Percentiles rank a stretch among this genome's conserved stretches.
These are phyloP conservation scores for Tinea pellionella DNA, from an alignment of 2,888 invertebrate species.

Conservation along the genomic window DNA sequence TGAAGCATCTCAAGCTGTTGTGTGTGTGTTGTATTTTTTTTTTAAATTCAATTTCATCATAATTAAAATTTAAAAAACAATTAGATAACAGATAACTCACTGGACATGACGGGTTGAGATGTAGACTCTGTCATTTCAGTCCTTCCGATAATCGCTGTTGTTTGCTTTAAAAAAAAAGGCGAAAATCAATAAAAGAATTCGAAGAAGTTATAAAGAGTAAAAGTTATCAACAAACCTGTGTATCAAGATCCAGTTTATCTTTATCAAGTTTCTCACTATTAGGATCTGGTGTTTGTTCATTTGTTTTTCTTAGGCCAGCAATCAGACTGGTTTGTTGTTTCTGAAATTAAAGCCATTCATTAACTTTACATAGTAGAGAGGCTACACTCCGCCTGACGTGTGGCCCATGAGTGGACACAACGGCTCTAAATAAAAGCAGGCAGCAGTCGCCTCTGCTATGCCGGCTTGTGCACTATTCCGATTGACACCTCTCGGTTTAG, in stretches of 20 bases:
- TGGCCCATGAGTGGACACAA: too few species aligned
- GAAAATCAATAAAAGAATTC: neutral
- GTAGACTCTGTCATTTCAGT: conserved; percentile 58
- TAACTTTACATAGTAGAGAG: too few species aligned
- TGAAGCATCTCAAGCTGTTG: too few species aligned
- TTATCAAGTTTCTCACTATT: conserved; percentile 74
- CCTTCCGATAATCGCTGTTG: conserved; percentile 38
- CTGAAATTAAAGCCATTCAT: conserved; percentile 71
- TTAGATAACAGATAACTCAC: conserved; percentile 35
- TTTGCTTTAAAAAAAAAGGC: conserved; percentile 28
- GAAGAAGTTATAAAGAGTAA: neutral
- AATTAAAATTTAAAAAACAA: too few species aligned
- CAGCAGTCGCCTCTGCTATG: too few species aligned
- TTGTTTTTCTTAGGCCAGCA: conserved; percentile 89
- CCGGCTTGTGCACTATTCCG: too few species aligned
- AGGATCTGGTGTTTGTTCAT: conserved; percentile 73
- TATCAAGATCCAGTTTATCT: conserved; percentile 55
- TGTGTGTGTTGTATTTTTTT: too few species aligned
- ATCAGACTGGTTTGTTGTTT: conserved; percentile 95
- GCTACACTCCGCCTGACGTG: too few species aligned
- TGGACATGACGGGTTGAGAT: conserved; percentile 57
- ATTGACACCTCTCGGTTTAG: too few species aligned
- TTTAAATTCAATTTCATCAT: too few species aligned
- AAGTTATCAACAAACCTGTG: conserved; percentile 33
- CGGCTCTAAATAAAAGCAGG: too few species aligned